Percentiles rank a stretch among this genome's conserved stretches.
Evolutionary conservation across 2,797 vertebrate genomes (phyloP).

Genomic region (Otolemur crassicaudatus): DNA sequence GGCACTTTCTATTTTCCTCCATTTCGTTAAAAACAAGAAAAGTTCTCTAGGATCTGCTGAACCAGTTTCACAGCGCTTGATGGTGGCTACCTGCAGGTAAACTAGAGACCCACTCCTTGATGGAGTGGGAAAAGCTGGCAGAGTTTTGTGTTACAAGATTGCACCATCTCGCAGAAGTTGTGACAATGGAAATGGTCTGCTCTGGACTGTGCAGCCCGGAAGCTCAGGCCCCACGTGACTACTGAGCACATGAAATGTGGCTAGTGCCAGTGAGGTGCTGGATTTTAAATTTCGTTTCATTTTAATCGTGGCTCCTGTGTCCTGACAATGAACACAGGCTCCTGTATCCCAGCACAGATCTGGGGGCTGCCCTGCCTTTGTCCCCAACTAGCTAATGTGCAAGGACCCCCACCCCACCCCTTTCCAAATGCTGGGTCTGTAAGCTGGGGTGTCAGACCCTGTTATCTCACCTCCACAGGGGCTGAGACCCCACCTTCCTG

Average conservation of each 20-base stretch:
- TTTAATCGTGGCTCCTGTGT: not conserved
- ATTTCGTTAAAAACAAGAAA: not conserved
- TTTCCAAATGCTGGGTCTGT: not conserved
- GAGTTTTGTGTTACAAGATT: not conserved
- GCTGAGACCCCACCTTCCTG: not conserved
- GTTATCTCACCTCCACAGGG: no score
- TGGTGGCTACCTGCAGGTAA: not conserved
- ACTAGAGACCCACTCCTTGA: not conserved
- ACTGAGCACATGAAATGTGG: not conserved
- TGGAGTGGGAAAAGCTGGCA: not conserved
- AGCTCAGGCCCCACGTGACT: not conserved
- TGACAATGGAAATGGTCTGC: not conserved
- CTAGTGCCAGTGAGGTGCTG: not conserved
- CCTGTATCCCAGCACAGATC: not conserved
- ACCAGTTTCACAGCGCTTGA: not conserved
- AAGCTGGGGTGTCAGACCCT: not conserved
- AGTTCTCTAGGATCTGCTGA: not conserved
- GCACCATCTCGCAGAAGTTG: rapidly evolving
- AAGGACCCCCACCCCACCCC: rapidly evolving
- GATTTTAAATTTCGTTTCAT: not conserved
- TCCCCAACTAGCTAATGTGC: no score
- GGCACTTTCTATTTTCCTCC: not conserved
- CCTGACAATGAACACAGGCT: no score
- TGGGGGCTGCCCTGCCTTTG: not conserved
- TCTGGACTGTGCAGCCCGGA: rapidly evolving